Conservation (phyloP, 2,888 invertebrate genomes). For the Brachyopa scutellaris region DNA sequence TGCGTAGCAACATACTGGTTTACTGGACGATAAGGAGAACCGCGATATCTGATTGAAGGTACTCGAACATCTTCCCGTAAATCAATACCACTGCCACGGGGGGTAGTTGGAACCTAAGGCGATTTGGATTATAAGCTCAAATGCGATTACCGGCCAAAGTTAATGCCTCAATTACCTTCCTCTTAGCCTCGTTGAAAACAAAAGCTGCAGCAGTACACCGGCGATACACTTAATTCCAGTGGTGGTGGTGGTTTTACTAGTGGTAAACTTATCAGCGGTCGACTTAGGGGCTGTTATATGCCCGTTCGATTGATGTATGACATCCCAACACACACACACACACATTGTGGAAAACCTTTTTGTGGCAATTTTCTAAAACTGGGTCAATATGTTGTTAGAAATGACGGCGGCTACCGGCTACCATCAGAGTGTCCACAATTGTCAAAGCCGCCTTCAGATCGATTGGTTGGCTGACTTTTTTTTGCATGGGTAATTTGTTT, state of each 20-base stretch:
- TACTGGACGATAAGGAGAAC: constrained; percentile 17
- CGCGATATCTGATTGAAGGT: constrained; percentile 11
- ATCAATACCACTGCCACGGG: constrained; percentile 28
- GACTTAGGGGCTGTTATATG: constrained; percentile 27
- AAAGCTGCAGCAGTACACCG: constrained; percentile 25
- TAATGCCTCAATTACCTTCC: constrained; percentile 68
- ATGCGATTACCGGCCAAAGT: constrained; percentile 63
- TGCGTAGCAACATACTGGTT: constrained; percentile 18
- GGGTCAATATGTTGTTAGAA: constrained; percentile 68
- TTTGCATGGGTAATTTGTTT: constrained; percentile 57
- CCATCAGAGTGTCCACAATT: constrained; percentile 33
- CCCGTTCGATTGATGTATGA: constrained; percentile 1
- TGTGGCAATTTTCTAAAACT: constrained; percentile 58
- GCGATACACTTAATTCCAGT: constrained; percentile 15
- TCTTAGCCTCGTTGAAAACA: constrained; percentile 54
- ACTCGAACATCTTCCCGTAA: constrained; percentile 11
- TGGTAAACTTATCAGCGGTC: constrained; percentile 42
- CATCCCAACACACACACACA: neutral
- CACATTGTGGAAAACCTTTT: constrained; percentile 7
- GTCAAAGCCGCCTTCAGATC: constrained; percentile 62
- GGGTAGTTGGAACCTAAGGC: constrained; percentile 37
- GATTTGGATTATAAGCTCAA: constrained; percentile 65
- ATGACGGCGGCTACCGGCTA: too few species aligned
- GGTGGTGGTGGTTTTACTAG: neutral
- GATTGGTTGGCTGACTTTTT: constrained; percentile 34